phyloP scores from a whole-genome alignment of 2,888 invertebrate species.

The Drosophila aldrichi region DNA sequence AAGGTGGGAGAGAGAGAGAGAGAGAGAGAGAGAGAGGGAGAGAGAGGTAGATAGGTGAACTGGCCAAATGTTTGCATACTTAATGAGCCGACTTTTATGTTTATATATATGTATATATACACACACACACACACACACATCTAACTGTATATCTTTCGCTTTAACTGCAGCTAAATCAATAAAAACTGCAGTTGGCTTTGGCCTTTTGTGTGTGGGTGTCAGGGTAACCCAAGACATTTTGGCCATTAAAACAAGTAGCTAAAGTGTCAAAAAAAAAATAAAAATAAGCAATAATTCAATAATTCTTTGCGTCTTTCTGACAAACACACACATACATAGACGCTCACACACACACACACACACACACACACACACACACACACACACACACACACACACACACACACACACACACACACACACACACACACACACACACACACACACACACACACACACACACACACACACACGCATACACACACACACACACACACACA shows the following conservation, averaged over 20 bases:
- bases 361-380: too few species aligned
- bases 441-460: too few species aligned
- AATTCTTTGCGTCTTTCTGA: too few species aligned
- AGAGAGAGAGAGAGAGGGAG: background rate
- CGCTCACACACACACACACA: too few species aligned
- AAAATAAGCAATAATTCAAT: too few species aligned
- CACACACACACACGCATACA: too few species aligned
- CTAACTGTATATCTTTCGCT: background rate
- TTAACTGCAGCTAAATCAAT: conserved; percentile 64
- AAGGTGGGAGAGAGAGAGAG: too few species aligned
- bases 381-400: too few species aligned
- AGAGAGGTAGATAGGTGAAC: background rate
- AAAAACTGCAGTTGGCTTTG: conserved; percentile 49
- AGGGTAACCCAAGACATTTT: conserved; percentile 11
- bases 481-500: too few species aligned
- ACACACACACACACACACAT: background rate
- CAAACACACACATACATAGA: too few species aligned
- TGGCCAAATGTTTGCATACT: conserved; percentile 65
- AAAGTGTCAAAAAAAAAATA: conserved; percentile 35
- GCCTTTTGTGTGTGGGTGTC: conserved; percentile 28
- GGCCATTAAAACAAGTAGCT: conserved; percentile 36
- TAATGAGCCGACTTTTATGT: conserved; percentile 63
- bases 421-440: too few species aligned
- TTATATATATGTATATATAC: background rate
- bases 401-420: too few species aligned